Percentiles rank a stretch among this genome's conserved stretches.
phyloP scores from a whole-genome alignment of 2,888 invertebrate species.

The Conchocele bisecta region DNA sequence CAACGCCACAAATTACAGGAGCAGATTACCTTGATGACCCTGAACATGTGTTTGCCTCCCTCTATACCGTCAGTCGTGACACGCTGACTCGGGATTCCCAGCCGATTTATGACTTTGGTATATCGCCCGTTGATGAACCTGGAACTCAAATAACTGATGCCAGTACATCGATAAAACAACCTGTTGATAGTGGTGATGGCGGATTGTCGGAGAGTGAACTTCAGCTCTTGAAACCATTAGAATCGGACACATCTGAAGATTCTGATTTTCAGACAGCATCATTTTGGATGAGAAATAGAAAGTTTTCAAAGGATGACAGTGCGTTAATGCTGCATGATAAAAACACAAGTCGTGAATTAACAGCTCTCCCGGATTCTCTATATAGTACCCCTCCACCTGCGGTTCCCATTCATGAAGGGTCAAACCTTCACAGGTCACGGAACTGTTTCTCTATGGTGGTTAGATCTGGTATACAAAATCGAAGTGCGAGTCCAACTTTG shows the following conservation, averaged over 20 bases:
- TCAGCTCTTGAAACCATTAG: constrained; percentile 11
- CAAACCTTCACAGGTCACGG: background rate
- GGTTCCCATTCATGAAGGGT: no score
- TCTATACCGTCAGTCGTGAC: constrained; percentile 39
- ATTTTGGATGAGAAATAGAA: constrained; percentile 59
- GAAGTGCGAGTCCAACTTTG: no score
- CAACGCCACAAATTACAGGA: constrained; percentile 11
- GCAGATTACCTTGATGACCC: background rate
- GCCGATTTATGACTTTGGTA: no score
- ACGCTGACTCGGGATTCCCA: no score
- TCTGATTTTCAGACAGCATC: constrained; percentile 59
- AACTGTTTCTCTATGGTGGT: background rate
- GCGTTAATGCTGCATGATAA: background rate
- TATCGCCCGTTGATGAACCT: no score
- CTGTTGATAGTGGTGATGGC: constrained; percentile 29
- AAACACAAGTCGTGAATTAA: background rate
- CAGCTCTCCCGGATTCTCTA: constrained; percentile 25
- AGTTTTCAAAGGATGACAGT: no score
- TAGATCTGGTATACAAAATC: no score
- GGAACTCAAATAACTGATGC: no score
- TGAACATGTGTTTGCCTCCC: constrained; percentile 44
- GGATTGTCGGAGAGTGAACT: no score
- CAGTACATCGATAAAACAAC: no score
- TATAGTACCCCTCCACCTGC: constrained; percentile 12
- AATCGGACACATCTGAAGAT: constrained; percentile 64